Base-by-base conservation (phyloP, 2,888 invertebrate species). In the Macaria notata region DNA sequence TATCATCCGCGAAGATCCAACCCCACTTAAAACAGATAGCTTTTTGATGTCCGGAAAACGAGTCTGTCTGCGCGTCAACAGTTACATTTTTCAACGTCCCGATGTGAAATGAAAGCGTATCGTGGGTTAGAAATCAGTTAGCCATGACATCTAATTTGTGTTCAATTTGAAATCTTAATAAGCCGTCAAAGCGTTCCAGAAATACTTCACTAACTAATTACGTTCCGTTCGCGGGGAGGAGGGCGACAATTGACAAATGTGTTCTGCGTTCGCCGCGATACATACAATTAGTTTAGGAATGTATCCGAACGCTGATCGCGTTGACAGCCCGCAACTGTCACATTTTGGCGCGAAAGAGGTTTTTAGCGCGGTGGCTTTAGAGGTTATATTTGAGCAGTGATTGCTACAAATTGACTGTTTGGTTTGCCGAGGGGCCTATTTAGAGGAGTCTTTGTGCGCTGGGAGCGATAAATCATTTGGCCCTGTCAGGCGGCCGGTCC, bases 101-200 rank as follows among this genome's bases (percentile, higher is more conserved):
- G 59, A 71, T 69, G 66, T 62, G 65, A 69, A 67, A 71, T 64
- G 62, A 68, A 67, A 70, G 67, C 70, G 65, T 64, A 72, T 76
- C 72, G 75, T 75, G 73, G 74, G 71, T 81, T 79, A 79, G 82
- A 79, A 77, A 89, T 86, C 83, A 83, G 85, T 88, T 83, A 86
- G 81, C 76, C 80, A 78, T 84, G 90, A 90, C 90, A 89, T 77
- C 82, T 81, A 89, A 90, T 91, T 88, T 89, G 88, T 88, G 87
- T 88, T 79, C 88, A 84, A 91, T 90, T 87, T 86, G 83, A 87
- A 86, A 87, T 84, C 82, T 86, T 91, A 91, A 90, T 88, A 88
- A 90, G 88, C 90, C 88, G 89, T 88, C 90, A 88, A 87, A 88
- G 86, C 81, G 85, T 76, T 84, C 86, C 86, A 66, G 82, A 84